Evolutionary conservation across 2,888 invertebrate species (phyloP), one percentile per base, ranked within the genome.

Genomic region (Colletes collaris): DNA sequence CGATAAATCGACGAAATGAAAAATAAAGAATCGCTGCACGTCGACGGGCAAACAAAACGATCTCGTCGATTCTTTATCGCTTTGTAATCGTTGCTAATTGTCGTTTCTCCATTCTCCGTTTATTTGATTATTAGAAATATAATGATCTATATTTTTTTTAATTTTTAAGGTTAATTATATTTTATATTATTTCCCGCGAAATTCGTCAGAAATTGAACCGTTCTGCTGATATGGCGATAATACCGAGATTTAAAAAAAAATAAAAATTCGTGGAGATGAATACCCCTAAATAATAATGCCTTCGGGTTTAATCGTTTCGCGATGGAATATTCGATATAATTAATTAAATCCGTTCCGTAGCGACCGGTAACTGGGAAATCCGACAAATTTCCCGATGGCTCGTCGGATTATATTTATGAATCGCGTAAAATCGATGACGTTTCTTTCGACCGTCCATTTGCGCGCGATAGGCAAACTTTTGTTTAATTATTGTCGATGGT

Each of bases 281-380:
- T 49, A 11, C 11, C 46, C 46, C 37, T 50, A 67, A 35, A 66
- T 16, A 52, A 59, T 66, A 46, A 46, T 56, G n/a, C 13, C 37
- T 40, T 11, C 8, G 19, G 7, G 73, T n/a, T 49, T 55, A 60
- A 69, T 56, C 49, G 55, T 4, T 27, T 1, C 27, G 16, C 27
- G 56, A 55, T 40, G 49, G 64, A 68, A 62, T 70, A 66, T 67
- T 71, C 81, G 77, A 81, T 69, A 64, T 67, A 76, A 81, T 84
- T 84, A 79, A 84, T 82, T 77, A 82, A 84, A 82, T 66, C 75
- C 60, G 66, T 7, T 66, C 67, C 76, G 27, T 27, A 73, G 73
- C 70, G 75, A 81, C 74, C 74, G 79, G 68, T 69, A 55, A 52
- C 58, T 56, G 82, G 82, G 63, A 76, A 82, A 82, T 76, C 65